Evolutionary conservation across 2,113 vertebrate genomes (phyloP).

Genomic region (Syngnathus typhle): DNA sequence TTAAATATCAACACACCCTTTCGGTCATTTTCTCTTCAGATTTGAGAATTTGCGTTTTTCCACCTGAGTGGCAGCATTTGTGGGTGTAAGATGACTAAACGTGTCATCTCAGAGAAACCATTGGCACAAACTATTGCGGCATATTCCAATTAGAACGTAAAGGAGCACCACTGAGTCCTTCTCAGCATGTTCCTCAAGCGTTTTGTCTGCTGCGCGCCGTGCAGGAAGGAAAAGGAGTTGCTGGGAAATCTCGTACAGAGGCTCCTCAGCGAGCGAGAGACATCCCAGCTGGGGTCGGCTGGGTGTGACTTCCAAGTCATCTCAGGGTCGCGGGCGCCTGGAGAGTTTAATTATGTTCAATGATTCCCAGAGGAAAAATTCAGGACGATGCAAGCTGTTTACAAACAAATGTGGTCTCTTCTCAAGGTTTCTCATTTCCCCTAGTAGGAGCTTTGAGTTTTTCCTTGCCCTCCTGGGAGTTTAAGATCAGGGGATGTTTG

Average conservation of each 20-base stretch:
- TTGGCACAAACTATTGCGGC: not conserved
- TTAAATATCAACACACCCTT: not conserved
- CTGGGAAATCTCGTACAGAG: slow-evolving; percentile 57
- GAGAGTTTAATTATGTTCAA: slow-evolving; percentile 4
- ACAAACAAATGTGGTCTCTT: no score
- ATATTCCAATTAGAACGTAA: not conserved
- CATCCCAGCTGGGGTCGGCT: slow-evolving; percentile 40
- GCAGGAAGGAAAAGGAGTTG: slow-evolving; percentile 66
- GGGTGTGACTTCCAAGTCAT: slow-evolving; percentile 49
- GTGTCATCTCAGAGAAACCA: not conserved
- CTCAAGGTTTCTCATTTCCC: no score
- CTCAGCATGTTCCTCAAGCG: slow-evolving; percentile 37
- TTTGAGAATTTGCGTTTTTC: not conserved
- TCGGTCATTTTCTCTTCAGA: not conserved
- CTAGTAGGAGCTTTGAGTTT: no score
- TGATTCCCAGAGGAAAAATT: no score
- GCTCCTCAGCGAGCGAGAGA: slow-evolving; percentile 51
- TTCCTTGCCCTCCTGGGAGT: no score
- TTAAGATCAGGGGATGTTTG: no score
- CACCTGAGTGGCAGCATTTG: not conserved
- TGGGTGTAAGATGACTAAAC: not conserved
- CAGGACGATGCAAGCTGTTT: no score
- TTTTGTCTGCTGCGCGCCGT: slow-evolving; percentile 9
- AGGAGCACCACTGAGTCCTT: slow-evolving; percentile 15
- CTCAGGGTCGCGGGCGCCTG: slow-evolving; percentile 45